A percentile compares a stretch with the other conserved stretches of the same genome.
These are phyloP conservation scores for Dysmachus trigonus DNA, from an alignment of 2,888 invertebrate genomes.

Conservation along the genomic window DNA sequence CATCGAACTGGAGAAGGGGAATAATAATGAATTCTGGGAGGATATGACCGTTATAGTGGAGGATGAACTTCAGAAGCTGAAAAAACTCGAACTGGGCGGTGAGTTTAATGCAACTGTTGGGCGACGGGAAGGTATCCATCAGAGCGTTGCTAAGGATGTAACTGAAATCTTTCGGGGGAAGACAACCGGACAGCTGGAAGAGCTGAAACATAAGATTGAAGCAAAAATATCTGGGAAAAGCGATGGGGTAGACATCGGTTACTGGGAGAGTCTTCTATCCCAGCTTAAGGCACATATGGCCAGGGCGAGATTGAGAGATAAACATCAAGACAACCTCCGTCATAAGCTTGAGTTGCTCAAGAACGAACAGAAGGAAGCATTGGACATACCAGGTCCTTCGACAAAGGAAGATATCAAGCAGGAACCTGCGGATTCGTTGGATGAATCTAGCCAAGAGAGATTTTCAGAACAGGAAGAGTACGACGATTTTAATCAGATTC, in stretches of 20 bases:
- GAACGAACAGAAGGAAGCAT: conserved; percentile 78
- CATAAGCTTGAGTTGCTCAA: conserved; percentile 90
- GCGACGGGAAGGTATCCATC: conserved; percentile 77
- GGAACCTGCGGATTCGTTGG: conserved; percentile 44
- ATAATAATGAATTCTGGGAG: conserved; percentile 92
- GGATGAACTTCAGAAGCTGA: conserved; percentile 88
- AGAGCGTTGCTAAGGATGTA: conserved; percentile 90
- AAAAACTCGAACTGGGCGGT: conserved; percentile 73
- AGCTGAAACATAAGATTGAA: conserved; percentile 85
- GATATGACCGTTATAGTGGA: conserved; percentile 95
- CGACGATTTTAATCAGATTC: background rate
- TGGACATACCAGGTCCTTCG: background rate
- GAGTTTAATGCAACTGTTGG: conserved; percentile 70
- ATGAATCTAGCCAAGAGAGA: conserved; percentile 47
- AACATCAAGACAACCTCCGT: conserved; percentile 89
- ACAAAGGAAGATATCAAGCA: conserved; percentile 27
- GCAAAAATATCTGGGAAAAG: conserved; percentile 82
- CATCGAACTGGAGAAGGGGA: conserved; percentile 88
- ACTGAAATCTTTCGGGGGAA: conserved; percentile 92
- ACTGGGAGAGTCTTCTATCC: conserved; percentile 97
- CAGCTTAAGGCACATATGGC: conserved; percentile 97
- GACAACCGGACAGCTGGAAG: conserved; percentile 83
- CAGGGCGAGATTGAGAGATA: conserved; percentile 87
- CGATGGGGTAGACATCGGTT: conserved; percentile 94
- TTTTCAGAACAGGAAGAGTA: conserved; percentile 47